Percentiles rank a stretch among this genome's conserved stretches.
These are phyloP conservation scores for Poliocrania exsul DNA, from an alignment of 2,797 vertebrate species.

Conservation along the genomic window DNA sequence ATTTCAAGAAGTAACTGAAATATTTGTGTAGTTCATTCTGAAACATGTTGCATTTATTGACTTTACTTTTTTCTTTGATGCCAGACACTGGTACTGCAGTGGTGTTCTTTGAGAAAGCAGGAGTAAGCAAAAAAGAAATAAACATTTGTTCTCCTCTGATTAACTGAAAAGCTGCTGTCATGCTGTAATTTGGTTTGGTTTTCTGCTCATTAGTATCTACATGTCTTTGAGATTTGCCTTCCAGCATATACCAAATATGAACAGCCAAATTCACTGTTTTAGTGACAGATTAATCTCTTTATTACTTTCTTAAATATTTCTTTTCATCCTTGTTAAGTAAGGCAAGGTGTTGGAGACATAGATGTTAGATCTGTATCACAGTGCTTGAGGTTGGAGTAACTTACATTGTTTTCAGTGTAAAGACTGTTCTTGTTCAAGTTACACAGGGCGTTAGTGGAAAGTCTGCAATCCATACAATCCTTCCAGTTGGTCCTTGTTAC, in stretches of 20 bases:
- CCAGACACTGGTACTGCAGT: background rate
- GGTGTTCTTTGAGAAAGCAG: background rate
- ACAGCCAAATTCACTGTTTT: background rate
- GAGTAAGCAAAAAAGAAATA: background rate
- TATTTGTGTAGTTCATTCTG: background rate
- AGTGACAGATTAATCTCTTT: background rate
- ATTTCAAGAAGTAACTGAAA: background rate
- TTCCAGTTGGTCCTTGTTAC: background rate
- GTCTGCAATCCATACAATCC: background rate
- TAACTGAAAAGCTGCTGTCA: background rate
- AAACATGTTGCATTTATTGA: background rate
- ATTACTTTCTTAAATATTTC: background rate
- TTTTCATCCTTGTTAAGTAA: background rate
- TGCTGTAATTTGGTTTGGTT: background rate
- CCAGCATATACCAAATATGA: background rate
- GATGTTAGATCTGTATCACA: background rate
- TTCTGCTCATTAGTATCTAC: background rate
- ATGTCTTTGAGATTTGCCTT: background rate
- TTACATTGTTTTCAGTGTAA: background rate
- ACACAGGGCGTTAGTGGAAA: background rate
- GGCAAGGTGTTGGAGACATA: background rate
- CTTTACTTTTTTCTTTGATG: background rate
- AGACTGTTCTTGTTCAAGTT: background rate
- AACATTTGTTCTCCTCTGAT: background rate
- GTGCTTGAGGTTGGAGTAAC: background rate